Evolutionary conservation across 2,888 invertebrate genomes (phyloP).

Genomic region (Campoletis raptor): DNA sequence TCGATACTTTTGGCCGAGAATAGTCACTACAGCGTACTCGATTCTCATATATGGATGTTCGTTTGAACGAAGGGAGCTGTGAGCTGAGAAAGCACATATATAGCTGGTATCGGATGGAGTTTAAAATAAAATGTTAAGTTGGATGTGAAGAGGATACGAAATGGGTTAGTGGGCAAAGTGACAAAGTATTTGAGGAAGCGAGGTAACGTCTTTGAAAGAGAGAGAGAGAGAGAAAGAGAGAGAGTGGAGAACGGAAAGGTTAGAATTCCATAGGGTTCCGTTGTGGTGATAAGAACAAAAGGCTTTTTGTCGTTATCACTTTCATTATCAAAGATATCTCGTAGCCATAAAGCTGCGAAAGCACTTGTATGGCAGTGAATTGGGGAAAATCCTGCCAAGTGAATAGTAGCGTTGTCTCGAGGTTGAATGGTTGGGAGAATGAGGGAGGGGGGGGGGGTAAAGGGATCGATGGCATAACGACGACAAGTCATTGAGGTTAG

Average conservation of each 20-base stretch:
- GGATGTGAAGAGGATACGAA: background rate
- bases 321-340: constrained; percentile 7
- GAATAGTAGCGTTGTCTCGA: background rate
- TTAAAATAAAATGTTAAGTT: constrained; percentile 6
- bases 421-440: constrained; percentile 2
- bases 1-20: background rate
- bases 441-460: background rate
- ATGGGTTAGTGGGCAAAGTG: constrained; percentile 15
- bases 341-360: background rate
- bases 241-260: background rate
- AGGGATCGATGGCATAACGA: constrained; percentile 47
- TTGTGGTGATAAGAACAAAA: background rate
- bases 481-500: constrained; percentile 48
- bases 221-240: too few species aligned
- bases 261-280: background rate
- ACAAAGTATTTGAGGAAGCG: background rate
- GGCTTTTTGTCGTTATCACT: constrained; percentile 13
- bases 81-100: background rate
- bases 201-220: constrained; percentile 15
- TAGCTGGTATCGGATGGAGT: background rate
- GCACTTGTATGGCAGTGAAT: background rate
- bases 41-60: background rate
- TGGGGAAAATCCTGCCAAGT: background rate
- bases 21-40: background rate
- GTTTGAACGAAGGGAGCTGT: background rate